phyloP scores from a whole-genome alignment of 2,888 invertebrate genomes.

The Tetragnatha montana region DNA sequence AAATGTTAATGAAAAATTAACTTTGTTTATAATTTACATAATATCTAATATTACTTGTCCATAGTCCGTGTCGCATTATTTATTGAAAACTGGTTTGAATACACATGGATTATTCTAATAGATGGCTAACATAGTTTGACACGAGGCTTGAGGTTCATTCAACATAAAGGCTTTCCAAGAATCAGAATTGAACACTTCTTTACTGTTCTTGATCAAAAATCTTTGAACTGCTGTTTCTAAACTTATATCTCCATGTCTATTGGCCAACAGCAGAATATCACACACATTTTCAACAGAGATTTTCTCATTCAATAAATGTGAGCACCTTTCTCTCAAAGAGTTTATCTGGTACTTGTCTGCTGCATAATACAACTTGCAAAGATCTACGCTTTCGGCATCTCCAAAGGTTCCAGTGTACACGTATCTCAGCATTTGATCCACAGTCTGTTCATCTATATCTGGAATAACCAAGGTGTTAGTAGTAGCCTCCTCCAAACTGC shows the following conservation, averaged over 20 bases:
- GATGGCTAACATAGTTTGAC: too few relatives aligned
- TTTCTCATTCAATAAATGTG: neutral
- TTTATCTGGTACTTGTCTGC: conserved; percentile 16
- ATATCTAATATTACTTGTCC: too few relatives aligned
- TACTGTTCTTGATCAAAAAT: neutral
- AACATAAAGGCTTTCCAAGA: neutral
- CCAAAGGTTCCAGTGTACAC: conserved; percentile 15
- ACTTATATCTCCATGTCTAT: neutral
- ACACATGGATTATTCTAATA: too few relatives aligned
- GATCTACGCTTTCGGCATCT: neutral
- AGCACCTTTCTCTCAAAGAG: neutral
- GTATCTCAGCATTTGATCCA: conserved; percentile 1
- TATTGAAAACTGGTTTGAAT: too few relatives aligned
- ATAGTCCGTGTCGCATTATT: too few relatives aligned
- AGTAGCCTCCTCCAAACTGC: neutral
- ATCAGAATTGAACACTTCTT: neutral
- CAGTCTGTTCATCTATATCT: conserved; percentile 14
- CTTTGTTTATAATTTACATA: too few relatives aligned
- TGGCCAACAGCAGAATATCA: neutral
- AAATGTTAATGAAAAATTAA: too few relatives aligned
- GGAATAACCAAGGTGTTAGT: neutral
- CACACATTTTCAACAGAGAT: neutral
- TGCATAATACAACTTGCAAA: conserved; percentile 1
- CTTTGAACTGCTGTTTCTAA: neutral
- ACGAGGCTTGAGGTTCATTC: neutral